A percentile compares a stretch with the other conserved stretches of the same genome.
These are phyloP conservation scores for Calcarius lapponicus DNA, from an alignment of 2,797 vertebrate genomes.

Conservation along the genomic window DNA sequence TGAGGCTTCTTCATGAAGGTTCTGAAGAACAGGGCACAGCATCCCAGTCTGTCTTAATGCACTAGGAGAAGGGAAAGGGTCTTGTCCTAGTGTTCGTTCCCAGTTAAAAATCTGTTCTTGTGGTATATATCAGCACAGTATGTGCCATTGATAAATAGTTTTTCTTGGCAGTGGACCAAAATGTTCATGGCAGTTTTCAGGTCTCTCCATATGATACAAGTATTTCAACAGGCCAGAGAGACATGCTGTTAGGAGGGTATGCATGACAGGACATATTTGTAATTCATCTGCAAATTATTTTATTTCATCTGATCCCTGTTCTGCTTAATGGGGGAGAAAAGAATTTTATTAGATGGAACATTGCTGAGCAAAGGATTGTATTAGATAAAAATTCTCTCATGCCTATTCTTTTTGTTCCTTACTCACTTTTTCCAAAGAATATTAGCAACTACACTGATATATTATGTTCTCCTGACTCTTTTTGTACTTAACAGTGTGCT, in stretches of 20 bases:
- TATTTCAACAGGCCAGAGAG: conserved; percentile 36
- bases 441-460: conserved; percentile 34
- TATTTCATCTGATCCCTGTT: conserved; percentile 37
- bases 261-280: conserved; percentile 20
- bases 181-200: conserved; percentile 51
- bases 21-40: neutral
- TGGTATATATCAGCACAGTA: conserved; percentile 15
- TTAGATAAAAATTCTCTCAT: conserved; percentile 37
- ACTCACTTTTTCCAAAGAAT: conserved; percentile 20
- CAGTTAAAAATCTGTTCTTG: conserved; percentile 53
- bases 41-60: conserved; percentile 29
- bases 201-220: conserved; percentile 38
- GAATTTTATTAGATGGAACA: neutral
- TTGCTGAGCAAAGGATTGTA: neutral
- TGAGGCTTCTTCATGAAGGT: neutral
- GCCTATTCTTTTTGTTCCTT: conserved; percentile 20
- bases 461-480: conserved; percentile 46
- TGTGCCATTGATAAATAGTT: conserved; percentile 50
- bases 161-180: conserved; percentile 55
- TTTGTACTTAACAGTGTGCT: conserved; percentile 67
- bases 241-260: conserved; percentile 23
- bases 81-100: conserved; percentile 43
- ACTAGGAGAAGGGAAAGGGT: conserved; percentile 12
- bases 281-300: conserved; percentile 60
- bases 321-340: conserved; percentile 46